Evolutionary conservation across 2,113 vertebrate species (phyloP).

Genomic region (Catharus minimus): DNA sequence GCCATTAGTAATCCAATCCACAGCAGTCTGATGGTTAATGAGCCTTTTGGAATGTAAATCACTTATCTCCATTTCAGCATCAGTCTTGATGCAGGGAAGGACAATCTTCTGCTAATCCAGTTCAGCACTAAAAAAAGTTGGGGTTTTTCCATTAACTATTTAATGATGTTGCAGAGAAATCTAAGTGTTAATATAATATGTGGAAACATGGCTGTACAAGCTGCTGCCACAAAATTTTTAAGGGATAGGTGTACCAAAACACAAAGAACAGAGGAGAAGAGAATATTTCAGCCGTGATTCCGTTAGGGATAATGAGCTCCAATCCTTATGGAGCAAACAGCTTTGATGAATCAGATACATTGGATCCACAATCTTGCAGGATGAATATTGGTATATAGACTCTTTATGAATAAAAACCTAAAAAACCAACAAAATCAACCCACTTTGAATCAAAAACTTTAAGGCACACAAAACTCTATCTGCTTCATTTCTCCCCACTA

Average conservation of each 20-base stretch:
- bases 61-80: conserved; percentile 22
- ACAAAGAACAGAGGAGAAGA: neutral
- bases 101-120: neutral
- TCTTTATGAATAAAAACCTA: neutral
- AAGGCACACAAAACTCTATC: neutral
- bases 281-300: neutral
- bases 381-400: neutral
- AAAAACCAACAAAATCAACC: neutral
- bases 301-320: neutral
- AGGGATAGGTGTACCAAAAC: neutral
- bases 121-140: neutral
- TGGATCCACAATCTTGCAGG: neutral
- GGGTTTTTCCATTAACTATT: neutral
- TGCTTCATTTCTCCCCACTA: accelerated
- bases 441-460: neutral
- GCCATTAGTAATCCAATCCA: conserved; percentile 15
- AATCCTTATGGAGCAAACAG: neutral
- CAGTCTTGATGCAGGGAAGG: neutral
- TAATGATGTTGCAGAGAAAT: neutral
- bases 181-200: neutral
- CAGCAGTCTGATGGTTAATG: neutral
- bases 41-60: conserved; percentile 10
- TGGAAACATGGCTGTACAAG: neutral
- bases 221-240: neutral
- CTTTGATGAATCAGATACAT: neutral